These are phyloP conservation scores for Monochamus saltuarius DNA, from an alignment of 1,140 invertebrate genomes.

Conservation along the genomic window DNA sequence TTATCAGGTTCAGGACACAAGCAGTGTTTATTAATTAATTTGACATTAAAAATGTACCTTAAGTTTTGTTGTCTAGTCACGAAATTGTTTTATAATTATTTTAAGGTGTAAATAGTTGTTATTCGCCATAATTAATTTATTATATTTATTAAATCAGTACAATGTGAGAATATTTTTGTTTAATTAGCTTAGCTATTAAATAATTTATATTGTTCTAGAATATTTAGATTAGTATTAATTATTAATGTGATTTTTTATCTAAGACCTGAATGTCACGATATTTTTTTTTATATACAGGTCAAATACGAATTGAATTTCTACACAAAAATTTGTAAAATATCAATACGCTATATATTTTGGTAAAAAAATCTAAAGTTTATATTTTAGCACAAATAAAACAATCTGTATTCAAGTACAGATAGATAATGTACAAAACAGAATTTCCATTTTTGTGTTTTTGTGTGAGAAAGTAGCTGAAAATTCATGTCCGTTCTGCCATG, in stretches of 20 bases:
- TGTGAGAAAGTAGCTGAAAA: conserved; percentile 35
- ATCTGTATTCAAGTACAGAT: conserved; percentile 27
- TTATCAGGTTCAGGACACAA: too few relatives aligned
- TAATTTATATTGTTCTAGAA: conserved; percentile 6
- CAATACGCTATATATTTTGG: conserved; percentile 45
- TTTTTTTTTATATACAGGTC: conserved; percentile 35
- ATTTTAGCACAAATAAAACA: conserved; percentile 47
- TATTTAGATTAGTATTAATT: conserved; percentile 9
- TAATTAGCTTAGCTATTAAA: conserved; percentile 13
- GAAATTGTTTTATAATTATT: neutral
- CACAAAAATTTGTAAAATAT: conserved; percentile 43
- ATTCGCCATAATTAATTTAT: conserved; percentile 21
- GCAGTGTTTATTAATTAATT: too few relatives aligned
- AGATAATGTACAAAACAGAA: conserved; percentile 45
- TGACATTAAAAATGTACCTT: conserved; percentile 6
- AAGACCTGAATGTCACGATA: conserved; percentile 34
- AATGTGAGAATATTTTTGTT: conserved; percentile 1
- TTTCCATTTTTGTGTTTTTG: conserved; percentile 37
- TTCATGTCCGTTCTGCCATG: conserved; percentile 32
- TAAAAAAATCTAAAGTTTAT: conserved; percentile 45
- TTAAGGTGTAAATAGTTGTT: conserved; percentile 22
- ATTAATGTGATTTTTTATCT: conserved; percentile 30
- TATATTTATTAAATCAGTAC: conserved; percentile 20
- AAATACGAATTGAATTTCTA: conserved; percentile 41
- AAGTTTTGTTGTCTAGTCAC: conserved; percentile 23